A percentile compares a stretch with the other conserved stretches of the same genome.
phyloP scores from a whole-genome alignment of 2,797 vertebrate genomes.

The Sebastes matsubarae region DNA sequence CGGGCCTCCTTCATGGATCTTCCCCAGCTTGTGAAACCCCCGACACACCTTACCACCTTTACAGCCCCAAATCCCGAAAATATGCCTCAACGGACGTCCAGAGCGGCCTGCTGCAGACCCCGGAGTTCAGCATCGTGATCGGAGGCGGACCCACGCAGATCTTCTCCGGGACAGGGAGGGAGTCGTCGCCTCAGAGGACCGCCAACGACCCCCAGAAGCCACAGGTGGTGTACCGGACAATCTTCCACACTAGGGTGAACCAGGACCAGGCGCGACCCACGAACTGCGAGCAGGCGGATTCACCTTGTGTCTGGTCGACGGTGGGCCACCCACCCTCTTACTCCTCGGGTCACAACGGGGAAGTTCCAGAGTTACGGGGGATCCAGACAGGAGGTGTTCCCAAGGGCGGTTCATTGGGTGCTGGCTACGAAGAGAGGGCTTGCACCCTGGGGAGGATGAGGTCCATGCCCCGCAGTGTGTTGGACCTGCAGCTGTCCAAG shows the following conservation, averaged over 20 bases:
- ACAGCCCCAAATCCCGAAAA: constrained; percentile 81
- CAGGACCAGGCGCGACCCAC: constrained; percentile 68
- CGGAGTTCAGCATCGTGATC: constrained; percentile 73
- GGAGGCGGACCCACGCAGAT: constrained; percentile 60
- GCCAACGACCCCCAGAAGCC: constrained; percentile 85
- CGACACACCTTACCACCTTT: constrained; percentile 92
- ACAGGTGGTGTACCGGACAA: constrained; percentile 92
- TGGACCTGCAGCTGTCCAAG: constrained; percentile 93
- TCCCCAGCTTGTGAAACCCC: constrained; percentile 95
- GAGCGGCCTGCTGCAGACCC: constrained; percentile 74
- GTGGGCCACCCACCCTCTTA: constrained; percentile 45
- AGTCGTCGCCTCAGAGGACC: constrained; percentile 66
- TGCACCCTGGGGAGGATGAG: constrained; percentile 96
- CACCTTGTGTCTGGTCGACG: constrained; percentile 53
- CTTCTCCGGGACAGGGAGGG: constrained; percentile 68
- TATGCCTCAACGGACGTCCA: constrained; percentile 74
- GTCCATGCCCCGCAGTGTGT: constrained; percentile 89
- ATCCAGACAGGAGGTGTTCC: constrained; percentile 26
- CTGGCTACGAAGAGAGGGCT: constrained; percentile 90
- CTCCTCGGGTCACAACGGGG: constrained; percentile 74
- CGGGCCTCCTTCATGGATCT: constrained; percentile 94
- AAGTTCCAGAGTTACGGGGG: constrained; percentile 73
- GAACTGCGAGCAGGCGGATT: constrained; percentile 43
- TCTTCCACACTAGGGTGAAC: constrained; percentile 92
- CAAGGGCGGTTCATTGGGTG: constrained; percentile 43